These are phyloP conservation scores for Aradophagus sp. DNA, from an alignment of 1,140 invertebrate genomes.

Conservation along the genomic window DNA sequence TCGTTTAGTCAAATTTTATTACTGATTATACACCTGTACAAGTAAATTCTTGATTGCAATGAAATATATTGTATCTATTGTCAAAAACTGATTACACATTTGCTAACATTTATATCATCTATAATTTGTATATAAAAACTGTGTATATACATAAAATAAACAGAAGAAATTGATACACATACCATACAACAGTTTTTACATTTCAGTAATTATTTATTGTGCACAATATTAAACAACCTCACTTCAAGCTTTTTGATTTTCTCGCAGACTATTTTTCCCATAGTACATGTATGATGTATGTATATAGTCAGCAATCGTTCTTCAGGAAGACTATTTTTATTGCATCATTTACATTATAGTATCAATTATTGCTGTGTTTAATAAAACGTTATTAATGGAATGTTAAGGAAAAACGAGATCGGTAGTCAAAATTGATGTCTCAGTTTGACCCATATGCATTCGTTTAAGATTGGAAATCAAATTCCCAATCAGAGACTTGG, in stretches of 20 bases:
- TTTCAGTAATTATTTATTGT: constrained; percentile 36
- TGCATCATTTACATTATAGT: too few relatives aligned
- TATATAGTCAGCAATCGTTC: too few relatives aligned
- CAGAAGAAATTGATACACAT: constrained; percentile 14
- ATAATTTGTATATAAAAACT: constrained; percentile 35
- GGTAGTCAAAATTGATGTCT: constrained; percentile 7
- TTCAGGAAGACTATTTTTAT: too few relatives aligned
- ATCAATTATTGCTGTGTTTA: too few relatives aligned
- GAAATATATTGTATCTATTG: constrained; percentile 24
- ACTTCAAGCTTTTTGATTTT: constrained; percentile 23
- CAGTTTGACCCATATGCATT: constrained; percentile 5
- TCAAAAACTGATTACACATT: constrained; percentile 19
- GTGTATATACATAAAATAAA: constrained; percentile 39
- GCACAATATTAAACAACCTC: constrained; percentile 30
- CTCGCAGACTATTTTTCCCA: constrained; percentile 1
- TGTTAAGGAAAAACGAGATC: too few relatives aligned
- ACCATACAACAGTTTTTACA: constrained; percentile 37
- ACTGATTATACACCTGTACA: constrained; percentile 38
- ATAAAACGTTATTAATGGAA: too few relatives aligned
- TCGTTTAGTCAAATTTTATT: constrained; percentile 29
- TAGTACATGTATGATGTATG: too few relatives aligned
- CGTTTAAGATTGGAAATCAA: constrained; percentile 16
- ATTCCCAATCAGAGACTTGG: constrained; percentile 5
- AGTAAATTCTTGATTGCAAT: too few relatives aligned
- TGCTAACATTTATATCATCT: constrained; percentile 30